Evolutionary conservation across 2,797 vertebrate genomes (phyloP).

Genomic region (Enoplosus armatus): DNA sequence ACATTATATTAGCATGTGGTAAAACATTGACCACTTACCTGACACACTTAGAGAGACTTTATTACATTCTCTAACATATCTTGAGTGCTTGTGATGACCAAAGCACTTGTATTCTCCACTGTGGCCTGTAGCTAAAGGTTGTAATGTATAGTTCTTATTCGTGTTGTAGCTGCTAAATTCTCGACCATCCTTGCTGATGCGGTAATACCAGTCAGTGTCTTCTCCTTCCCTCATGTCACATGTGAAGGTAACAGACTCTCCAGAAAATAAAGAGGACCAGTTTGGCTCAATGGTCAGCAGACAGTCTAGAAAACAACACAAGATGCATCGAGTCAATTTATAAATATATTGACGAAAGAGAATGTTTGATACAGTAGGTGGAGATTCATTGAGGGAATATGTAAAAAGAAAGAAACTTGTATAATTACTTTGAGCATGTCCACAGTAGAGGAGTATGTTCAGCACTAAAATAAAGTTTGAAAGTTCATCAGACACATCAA

Average conservation of each 20-base stretch:
- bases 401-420: neutral
- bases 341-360: neutral
- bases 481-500: neutral
- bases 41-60: constrained; percentile 22
- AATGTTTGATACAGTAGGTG: neutral
- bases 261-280: neutral
- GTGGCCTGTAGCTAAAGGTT: fast-evolving
- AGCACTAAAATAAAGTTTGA: constrained; percentile 35
- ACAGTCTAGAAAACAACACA: constrained; percentile 11
- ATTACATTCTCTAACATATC: fast-evolving
- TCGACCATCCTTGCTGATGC: fast-evolving
- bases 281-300: constrained; percentile 18
- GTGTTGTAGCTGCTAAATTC: fast-evolving
- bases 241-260: constrained; percentile 5
- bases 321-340: neutral
- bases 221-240: neutral
- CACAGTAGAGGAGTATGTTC: neutral
- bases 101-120: neutral
- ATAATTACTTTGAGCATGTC: constrained; percentile 36
- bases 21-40: constrained; percentile 9
- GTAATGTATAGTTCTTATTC: fast-evolving
- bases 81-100: fast-evolving
- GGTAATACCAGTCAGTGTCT: neutral
- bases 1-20: neutral
- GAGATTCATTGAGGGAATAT: neutral